Evolutionary conservation across 2,113 vertebrate genomes (phyloP).

Genomic region (Calypte anna): DNA sequence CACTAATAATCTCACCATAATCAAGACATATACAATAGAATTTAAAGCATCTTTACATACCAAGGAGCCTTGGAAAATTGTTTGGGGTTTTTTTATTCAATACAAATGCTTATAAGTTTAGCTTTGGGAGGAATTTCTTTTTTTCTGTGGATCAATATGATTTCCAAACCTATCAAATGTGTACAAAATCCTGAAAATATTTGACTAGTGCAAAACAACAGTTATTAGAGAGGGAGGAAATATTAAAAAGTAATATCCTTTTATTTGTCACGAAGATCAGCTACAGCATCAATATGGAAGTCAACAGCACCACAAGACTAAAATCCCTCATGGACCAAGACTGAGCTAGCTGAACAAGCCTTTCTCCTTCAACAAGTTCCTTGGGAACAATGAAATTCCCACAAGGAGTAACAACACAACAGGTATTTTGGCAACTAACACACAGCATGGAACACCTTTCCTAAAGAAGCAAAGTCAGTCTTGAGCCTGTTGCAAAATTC

Average conservation of each 20-base stretch:
- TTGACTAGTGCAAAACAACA: background rate
- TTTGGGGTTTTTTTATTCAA: background rate
- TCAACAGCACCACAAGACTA: background rate
- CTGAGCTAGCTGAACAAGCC: background rate
- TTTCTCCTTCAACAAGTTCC: background rate
- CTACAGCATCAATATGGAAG: background rate
- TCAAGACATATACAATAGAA: background rate
- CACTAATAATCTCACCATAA: background rate
- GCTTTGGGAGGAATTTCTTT: background rate
- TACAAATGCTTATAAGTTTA: background rate
- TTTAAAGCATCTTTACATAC: background rate
- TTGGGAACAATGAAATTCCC: background rate
- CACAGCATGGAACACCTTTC: background rate
- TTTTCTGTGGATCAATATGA: background rate
- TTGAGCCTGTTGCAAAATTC: background rate
- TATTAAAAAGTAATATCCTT: background rate
- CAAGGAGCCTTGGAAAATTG: background rate
- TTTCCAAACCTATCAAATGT: background rate
- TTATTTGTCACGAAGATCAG: background rate
- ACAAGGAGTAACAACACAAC: background rate
- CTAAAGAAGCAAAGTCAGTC: background rate
- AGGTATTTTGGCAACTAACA: background rate
- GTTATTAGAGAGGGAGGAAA: background rate
- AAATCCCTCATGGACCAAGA: background rate
- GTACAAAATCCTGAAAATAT: background rate